Base-by-base conservation (phyloP, 2,113 vertebrate species). In the Oryzias javanicus region DNA sequence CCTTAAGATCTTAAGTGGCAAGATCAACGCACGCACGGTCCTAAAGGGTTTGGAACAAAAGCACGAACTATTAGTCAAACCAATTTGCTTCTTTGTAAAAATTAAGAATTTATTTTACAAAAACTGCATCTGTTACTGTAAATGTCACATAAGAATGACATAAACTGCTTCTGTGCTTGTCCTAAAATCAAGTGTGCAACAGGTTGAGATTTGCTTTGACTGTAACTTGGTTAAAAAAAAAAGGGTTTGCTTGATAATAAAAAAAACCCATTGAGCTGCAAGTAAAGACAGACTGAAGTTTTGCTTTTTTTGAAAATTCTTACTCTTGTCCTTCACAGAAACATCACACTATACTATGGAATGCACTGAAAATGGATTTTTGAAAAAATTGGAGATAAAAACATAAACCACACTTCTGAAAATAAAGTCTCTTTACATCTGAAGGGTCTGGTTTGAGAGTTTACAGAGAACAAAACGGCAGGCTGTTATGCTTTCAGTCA, bases 251-350 rank as follows among this genome's bases (percentile, higher is more conserved):
- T 90, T 89, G 51, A 63, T 67, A 66, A 64, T 42, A 67, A 67
- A 72, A 79, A 86, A 88, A 77, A 22, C 22, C 22, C 88, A 91
- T 87, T 90, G 61, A 80, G 91, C 90, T 86, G 87, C 84, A 91
- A 88, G 90, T 74, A 60, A 80, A 80, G 83, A 88, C 91, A 91
- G 90, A 92, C 75, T 65, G 72, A 90, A 88, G 89, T 92, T 86
- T 89, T 86, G 89, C 3, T 8, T 3, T 3, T 47, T 90, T 87
- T 81, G 45, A 57, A 48, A 93, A 93, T 87, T 89, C 80, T 81
- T 93, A 91, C 91, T 91, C 89, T 87, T 92, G 94, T 90, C 93
- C 91, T 93, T 92, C 92, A 93, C 89, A 81, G 91, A 79, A 80
- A 85, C 91, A 72, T 71, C 47, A 64, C 57, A 49, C 66, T 45